Base-by-base conservation (phyloP, 2,113 vertebrate genomes). In the Apus apus region DNA sequence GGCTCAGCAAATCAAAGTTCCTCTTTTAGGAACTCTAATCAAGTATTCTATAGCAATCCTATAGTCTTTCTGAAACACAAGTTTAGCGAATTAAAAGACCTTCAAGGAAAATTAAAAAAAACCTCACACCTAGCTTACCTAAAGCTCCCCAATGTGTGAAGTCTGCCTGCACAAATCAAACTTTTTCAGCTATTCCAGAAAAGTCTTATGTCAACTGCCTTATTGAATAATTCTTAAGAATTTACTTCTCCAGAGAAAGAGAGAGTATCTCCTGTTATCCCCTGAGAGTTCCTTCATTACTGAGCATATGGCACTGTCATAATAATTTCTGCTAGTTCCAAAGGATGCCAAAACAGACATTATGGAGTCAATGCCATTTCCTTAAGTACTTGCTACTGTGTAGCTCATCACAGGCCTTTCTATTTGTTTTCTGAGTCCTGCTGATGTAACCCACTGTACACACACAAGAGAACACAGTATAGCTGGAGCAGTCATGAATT, bases 401-500 rank as follows among this genome's bases (percentile, higher is more conserved):
- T 50, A 21, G 9, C 61, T 81, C 23, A 25, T 78, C 38, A 45
- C 14, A 62, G 20, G 38, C 7, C 29, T 76, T 72, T 66, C 51
- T 76, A 25, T 57, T 87, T 65, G 38, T 32, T 92, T 84, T 85
- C 53, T 40, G 27, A 45, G 50, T 21, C 21, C 18, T 51, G 23
- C 13, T 58, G 14, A 22, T 50, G 18, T 36, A 73, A 53, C 5
- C 8, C 13, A 60, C 15, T 15, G 6, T 13, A 81, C 32, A 51
- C 11, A 51, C 15, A 16, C 2, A 83, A 61, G 45, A 19, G 13
- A 87, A 22, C 7, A 53, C 1, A 5, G 1, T 45, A 84, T 73
- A 73, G 46, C 21, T 0, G 1, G 9, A 76, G 17, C 0, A 4
- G 7, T 36, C 25, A 54, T 15, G 0, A 68, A 58, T 13, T 76